Conservation (phyloP, 1,140 invertebrate species). For the Zaprionus tsacasi region DNA sequence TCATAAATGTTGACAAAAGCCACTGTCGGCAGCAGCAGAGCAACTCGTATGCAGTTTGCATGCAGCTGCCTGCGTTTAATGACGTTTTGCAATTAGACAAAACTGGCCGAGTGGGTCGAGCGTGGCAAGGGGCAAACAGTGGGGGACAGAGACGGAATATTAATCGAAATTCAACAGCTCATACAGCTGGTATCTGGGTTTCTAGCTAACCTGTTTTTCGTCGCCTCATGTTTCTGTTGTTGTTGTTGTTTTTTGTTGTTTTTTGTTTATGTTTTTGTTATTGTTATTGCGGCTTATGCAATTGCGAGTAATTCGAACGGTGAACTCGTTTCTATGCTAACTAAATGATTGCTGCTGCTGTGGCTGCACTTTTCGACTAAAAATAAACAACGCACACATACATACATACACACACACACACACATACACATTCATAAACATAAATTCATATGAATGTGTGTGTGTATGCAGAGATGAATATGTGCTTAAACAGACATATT, state of each 20-base stretch:
- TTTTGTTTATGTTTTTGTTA: slow-evolving; percentile 27
- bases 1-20: slow-evolving; percentile 64
- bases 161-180: slow-evolving; percentile 23
- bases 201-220: slow-evolving; percentile 66
- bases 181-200: slow-evolving; percentile 63
- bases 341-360: slow-evolving; percentile 28
- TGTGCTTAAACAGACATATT: neutral
- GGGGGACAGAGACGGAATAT: slow-evolving; percentile 24
- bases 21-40: neutral
- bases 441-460: neutral
- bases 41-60: neutral
- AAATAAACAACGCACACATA: slow-evolving; percentile 56
- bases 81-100: slow-evolving; percentile 49
- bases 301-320: slow-evolving; percentile 24
- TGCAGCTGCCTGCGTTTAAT: slow-evolving; percentile 38
- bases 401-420: neutral
- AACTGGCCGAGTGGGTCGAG: neutral
- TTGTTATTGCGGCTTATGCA: slow-evolving; percentile 48
- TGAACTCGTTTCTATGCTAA: slow-evolving; percentile 33
- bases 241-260: slow-evolving; percentile 55
- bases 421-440: neutral
- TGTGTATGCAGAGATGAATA: neutral
- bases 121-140: neutral
- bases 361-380: slow-evolving; percentile 42
- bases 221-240: slow-evolving; percentile 18